Percentiles rank a stretch among this genome's conserved stretches.
These are phyloP conservation scores for Pluvialis apricaria DNA, from an alignment of 2,113 vertebrate species.

Conservation along the genomic window DNA sequence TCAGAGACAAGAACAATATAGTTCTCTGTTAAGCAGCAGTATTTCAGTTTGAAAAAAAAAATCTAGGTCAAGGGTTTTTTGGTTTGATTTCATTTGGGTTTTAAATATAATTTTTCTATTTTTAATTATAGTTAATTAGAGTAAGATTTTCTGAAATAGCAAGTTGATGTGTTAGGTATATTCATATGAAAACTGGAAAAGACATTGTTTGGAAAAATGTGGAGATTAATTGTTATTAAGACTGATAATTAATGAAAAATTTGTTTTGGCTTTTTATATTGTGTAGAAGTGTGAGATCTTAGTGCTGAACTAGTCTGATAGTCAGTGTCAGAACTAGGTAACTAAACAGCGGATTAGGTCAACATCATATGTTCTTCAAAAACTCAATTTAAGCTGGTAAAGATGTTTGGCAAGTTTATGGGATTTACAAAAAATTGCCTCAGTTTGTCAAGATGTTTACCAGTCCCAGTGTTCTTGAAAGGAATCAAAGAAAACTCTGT, in stretches of 20 bases:
- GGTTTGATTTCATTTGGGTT: fast-evolving
- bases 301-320: background rate
- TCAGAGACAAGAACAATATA: background rate
- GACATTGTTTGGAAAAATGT: background rate
- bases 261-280: background rate
- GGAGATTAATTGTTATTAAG: background rate
- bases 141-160: background rate
- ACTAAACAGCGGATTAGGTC: background rate
- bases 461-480: background rate
- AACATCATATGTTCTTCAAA: background rate
- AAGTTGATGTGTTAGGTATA: background rate
- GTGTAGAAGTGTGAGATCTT: background rate
- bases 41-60: background rate
- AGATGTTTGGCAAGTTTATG: background rate
- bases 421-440: background rate
- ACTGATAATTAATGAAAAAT: background rate
- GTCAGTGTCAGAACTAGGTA: background rate
- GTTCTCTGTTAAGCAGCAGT: background rate
- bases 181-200: background rate
- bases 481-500: background rate
- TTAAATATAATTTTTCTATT: background rate
- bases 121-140: background rate
- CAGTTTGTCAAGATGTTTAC: background rate
- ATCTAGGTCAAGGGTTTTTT: background rate
- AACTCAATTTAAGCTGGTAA: background rate